Base-by-base conservation (phyloP, 64 coral and sea anemone genomes). In the Montipora cactus region DNA sequence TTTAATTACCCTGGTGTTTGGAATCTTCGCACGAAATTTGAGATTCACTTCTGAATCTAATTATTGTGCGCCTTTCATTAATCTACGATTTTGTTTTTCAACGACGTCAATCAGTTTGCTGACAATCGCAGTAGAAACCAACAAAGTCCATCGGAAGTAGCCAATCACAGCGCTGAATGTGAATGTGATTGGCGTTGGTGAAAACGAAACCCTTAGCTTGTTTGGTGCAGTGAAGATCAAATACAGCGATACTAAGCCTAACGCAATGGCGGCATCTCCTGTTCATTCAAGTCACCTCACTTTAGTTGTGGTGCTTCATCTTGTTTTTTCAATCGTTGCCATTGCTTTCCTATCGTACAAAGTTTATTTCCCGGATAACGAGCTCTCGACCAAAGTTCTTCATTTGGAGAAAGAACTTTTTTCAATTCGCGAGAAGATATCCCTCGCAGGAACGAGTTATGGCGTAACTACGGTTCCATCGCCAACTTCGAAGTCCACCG, bases 361-460 rank as follows among this genome's bases (percentile, higher is more conserved):
- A 64, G 80, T 82, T 82, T 82, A 82, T 45, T 46, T 16, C 22
- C 52, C 21, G 19, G 79, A 81, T 20, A 59, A 25, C 28, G 52
- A 81, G 21, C 80, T 82, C 23, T 82, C 58, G 58, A 62, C 45
- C 80, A 82, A 64, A 82, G 80, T 82, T 64, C 19, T 64, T 18
- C 8, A 44, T 22, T 23, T 82, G 55, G 80, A 82, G 14, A 82
- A 23, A 61, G 80, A 82, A 44, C 55, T 82, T 28, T 82, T 25
- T 37, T 82, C 12, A 1, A 64, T 82, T 45, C 80, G 80, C 16
- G 10, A 21, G 2, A 13, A 64, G 55, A 62, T 82, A 45, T 82
- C 55, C 5, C 25, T 22, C 64, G 22, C 2, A 50, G 5, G 4
- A 78, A 15, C 2, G 47, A 78, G 46, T n/a, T 5, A 18, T 8